Percentiles rank a stretch among this genome's conserved stretches.
Evolutionary conservation across 2,113 vertebrate species (phyloP).

Genomic region (Daphoenositta chrysoptera): DNA sequence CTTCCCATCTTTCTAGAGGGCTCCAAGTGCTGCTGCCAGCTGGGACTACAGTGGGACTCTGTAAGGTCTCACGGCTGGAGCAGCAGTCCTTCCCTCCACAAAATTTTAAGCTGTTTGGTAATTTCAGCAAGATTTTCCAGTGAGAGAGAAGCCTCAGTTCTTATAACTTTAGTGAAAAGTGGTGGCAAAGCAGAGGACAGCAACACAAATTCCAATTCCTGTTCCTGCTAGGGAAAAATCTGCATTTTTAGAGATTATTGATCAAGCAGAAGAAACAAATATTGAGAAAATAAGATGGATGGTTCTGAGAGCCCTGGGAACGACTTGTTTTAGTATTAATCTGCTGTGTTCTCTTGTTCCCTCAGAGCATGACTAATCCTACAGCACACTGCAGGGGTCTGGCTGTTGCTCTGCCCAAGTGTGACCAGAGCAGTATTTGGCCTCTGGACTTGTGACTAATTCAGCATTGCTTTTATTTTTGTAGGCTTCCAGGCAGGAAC

Average conservation of each 20-base stretch:
- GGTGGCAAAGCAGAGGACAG: background rate
- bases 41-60: background rate
- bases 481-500: background rate
- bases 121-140: background rate
- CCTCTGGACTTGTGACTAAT: background rate
- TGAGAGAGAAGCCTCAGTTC: background rate
- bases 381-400: background rate
- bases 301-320: background rate
- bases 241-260: background rate
- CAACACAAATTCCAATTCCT: background rate
- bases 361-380: slow-evolving; percentile 12
- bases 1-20: background rate
- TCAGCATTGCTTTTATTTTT: background rate
- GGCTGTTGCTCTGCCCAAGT: background rate
- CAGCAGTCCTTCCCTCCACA: background rate
- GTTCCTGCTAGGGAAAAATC: background rate
- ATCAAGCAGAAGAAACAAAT: background rate
- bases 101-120: background rate
- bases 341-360: background rate
- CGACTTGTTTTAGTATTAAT: background rate
- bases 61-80: background rate
- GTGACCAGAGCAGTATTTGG: background rate
- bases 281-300: background rate
- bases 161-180: background rate
- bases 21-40: background rate